Percentiles rank a stretch among this genome's conserved stretches.
These are phyloP conservation scores for Labrus mixtus DNA, from an alignment of 2,113 vertebrate species.

Conservation along the genomic window DNA sequence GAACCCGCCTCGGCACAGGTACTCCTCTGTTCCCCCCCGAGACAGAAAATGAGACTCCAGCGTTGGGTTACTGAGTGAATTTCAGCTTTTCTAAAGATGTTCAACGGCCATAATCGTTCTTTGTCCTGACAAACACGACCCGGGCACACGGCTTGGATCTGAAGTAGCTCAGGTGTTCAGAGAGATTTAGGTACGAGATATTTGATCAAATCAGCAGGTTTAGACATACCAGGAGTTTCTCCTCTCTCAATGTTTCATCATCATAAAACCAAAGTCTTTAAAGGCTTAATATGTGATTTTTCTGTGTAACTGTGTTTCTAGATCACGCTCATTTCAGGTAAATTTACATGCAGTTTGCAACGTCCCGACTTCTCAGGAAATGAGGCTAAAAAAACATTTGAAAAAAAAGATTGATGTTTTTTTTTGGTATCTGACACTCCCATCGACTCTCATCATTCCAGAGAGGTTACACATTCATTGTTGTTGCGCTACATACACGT, in stretches of 20 bases:
- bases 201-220: neutral
- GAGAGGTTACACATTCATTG: neutral
- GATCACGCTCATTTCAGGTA: too few species aligned
- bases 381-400: too few species aligned
- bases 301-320: too few species aligned
- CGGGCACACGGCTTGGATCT: neutral
- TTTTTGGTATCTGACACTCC: neutral
- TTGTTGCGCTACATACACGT: neutral
- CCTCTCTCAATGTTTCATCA: too few species aligned
- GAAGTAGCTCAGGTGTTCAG: neutral
- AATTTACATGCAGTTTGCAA: too few species aligned
- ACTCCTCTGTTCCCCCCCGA: slow-evolving; percentile 36
- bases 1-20: slow-evolving; percentile 50
- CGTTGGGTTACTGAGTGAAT: slow-evolving; percentile 73
- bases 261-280: too few species aligned
- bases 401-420: neutral
- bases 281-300: too few species aligned
- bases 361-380: too few species aligned
- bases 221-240: too few species aligned
- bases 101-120: slow-evolving; percentile 77
- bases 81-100: slow-evolving; percentile 64
- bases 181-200: neutral
- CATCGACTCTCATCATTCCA: neutral
- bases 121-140: slow-evolving; percentile 52
- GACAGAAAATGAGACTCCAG: slow-evolving; percentile 44